A percentile compares a stretch with the other conserved stretches of the same genome.
Conservation (phyloP, 2,113 vertebrate species). For the Riparia riparia region DNA sequence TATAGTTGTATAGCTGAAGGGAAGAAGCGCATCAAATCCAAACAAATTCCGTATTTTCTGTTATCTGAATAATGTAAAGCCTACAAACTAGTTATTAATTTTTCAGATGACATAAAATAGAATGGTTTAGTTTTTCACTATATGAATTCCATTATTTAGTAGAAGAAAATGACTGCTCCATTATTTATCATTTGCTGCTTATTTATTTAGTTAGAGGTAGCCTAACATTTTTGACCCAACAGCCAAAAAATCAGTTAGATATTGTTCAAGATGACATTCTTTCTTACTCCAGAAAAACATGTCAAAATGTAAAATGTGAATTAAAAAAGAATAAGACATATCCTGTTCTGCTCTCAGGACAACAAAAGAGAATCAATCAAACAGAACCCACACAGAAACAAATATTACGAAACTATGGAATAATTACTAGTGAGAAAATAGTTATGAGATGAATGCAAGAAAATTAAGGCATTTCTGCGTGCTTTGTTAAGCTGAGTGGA, state of each 20-base stretch:
- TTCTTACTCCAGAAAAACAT: not conserved
- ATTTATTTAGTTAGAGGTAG: slow-evolving; percentile 43
- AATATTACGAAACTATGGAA: not conserved
- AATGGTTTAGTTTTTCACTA: slow-evolving; percentile 54
- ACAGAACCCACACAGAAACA: accelerated
- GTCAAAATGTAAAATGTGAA: not conserved
- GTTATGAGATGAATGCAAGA: not conserved
- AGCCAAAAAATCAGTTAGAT: not conserved
- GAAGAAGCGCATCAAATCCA: not conserved
- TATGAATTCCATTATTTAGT: slow-evolving; percentile 53
- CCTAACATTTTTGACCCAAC: not conserved
- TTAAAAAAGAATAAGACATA: not conserved
- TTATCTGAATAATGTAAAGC: slow-evolving; percentile 49
- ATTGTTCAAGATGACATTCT: not conserved
- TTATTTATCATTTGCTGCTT: slow-evolving; percentile 42
- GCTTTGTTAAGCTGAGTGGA: not conserved
- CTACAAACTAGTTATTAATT: slow-evolving; percentile 46
- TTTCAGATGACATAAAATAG: slow-evolving; percentile 55
- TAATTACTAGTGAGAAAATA: not conserved
- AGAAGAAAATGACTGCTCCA: slow-evolving; percentile 43
- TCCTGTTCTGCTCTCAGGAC: not conserved
- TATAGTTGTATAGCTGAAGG: not conserved
- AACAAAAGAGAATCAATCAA: not conserved
- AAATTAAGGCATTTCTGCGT: not conserved
- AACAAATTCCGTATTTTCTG: not conserved